Base-by-base conservation (phyloP, 2,797 vertebrate genomes). In the Pseudochromis fuscus region DNA sequence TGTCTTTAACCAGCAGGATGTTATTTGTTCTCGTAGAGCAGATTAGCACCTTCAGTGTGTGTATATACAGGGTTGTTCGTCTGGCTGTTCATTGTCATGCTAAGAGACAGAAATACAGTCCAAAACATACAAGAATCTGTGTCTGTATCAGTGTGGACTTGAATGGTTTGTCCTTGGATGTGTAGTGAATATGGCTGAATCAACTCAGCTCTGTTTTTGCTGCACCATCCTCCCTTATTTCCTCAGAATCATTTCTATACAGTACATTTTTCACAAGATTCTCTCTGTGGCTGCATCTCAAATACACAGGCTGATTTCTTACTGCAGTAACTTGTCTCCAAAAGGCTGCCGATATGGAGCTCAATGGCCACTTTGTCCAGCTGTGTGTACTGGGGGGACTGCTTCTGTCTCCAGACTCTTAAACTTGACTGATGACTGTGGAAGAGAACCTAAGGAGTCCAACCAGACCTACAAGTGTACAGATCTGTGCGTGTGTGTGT, bases 391-490 rank as follows among this genome's bases (percentile, higher is more conserved):
- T 35, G 40, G 64, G 74, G 73, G 76, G 67, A 76, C 62, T 46
- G 56, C 52, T 81, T 76, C 76, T 72, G 79, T 82, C 77, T 75
- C 58, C 30, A 76, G 73, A 64, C 81, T 89, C 80, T 61, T 83
- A 88, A 88, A 91, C 67, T 69, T 88, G 84, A 89, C 61, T 84
- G 77, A 89, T 80, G 84, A 53, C 73, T 75, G 42, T 66, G 66
- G 70, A 79, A n/a, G 63, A 72, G 73, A 88, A 79, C 88, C 75
- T 18, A 84, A 83, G 80, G 84, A 86, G 80, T 67, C 75, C 70
- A 70, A 25, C 72, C 62, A 71, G 77, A 77, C 79, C 74, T 78
- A 31, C 51, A 79, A 65, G 66, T 80, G 77, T 61, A 72, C 68
- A 80, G 83, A 51, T 67, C 63, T 64, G 49, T 58, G 46, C 53